A percentile compares a stretch with the other conserved stretches of the same genome.
Evolutionary conservation across 92 coral and sea anemone species (phyloP).

Genomic region (Parazoanthus swiftii): DNA sequence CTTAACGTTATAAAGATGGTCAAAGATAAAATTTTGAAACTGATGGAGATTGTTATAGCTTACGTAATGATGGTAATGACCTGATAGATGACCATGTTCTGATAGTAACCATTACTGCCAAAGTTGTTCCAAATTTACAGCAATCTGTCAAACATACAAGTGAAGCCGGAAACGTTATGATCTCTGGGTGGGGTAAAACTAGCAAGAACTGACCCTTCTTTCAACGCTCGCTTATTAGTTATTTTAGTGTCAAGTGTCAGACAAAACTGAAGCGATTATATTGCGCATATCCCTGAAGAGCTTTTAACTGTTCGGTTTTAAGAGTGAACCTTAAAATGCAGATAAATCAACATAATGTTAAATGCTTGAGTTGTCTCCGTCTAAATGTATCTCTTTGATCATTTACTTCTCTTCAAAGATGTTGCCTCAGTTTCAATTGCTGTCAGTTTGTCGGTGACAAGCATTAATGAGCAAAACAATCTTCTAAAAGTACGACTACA

Average conservation of each 20-base stretch:
- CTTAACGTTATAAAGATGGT: too few relatives aligned
- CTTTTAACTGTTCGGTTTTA: background rate
- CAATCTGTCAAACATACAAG: too few relatives aligned
- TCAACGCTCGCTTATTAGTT: background rate
- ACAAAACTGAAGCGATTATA: background rate
- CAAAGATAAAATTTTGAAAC: too few relatives aligned
- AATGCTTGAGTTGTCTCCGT: background rate
- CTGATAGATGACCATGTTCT: too few relatives aligned
- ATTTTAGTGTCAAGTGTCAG: background rate
- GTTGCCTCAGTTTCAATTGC: background rate
- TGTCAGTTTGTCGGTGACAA: background rate
- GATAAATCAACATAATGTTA: background rate
- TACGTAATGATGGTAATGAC: too few relatives aligned
- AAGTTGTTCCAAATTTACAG: too few relatives aligned
- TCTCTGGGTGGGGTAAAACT: conserved; percentile 3
- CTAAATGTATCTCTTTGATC: background rate
- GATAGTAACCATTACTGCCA: too few relatives aligned
- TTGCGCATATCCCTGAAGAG: background rate
- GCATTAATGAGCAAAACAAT: too few relatives aligned
- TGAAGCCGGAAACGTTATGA: too few relatives aligned
- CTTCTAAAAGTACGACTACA: too few relatives aligned
- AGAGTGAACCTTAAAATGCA: background rate
- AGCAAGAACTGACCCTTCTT: background rate
- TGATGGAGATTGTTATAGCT: too few relatives aligned
- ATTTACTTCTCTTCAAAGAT: background rate